Base-by-base conservation (phyloP, 2,888 invertebrate species). In the Augiades crinisus region DNA sequence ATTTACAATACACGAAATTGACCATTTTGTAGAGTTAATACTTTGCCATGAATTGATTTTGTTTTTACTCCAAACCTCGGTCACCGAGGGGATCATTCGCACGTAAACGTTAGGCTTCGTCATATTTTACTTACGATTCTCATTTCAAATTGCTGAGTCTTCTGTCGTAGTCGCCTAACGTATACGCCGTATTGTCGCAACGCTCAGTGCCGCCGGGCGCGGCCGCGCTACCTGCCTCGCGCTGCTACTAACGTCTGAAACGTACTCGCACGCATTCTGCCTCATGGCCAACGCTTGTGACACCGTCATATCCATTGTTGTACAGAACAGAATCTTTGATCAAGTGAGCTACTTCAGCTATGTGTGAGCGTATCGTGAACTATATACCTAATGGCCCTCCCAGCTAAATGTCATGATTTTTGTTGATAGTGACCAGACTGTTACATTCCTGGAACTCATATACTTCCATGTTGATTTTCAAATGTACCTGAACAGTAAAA, bases 241-340 rank as follows among this genome's bases (percentile, higher is more conserved):
- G 75, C 80, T 80, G 83, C 79, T 71, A 71, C 69, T 77, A 77
- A 79, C 80, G 75, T 77, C 82, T 81, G 84, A 81, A 55, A 81
- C 81, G 75, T 72, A 79, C 83, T 82, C 76, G 79, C 78, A 78
- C 83, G 84, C 75, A 75, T 80, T 76, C 70, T 67, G 60, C 59
- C 65, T 63, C 68, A 72, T 65, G 65, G 72, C 67, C 67, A 70
- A 70, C 75, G 77, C 67, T 70, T 68, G 75, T 43, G 41, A 33
- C 19, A 33, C 31, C 47, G 47, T 31, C 19, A 43, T 43, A 7
- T 17, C 19, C 12, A 31, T 31, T 43, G 31, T 19, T 27, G 10
- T 13, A 43, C 30, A 30, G 30, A 12, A 12, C 30, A 30, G 12
- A 30, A 5, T 12, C 30, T 30, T 12, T 12, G 30, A 12, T 12